Conservation (phyloP, 1,140 invertebrate genomes). For the Plectrocnemia conspersa region DNA sequence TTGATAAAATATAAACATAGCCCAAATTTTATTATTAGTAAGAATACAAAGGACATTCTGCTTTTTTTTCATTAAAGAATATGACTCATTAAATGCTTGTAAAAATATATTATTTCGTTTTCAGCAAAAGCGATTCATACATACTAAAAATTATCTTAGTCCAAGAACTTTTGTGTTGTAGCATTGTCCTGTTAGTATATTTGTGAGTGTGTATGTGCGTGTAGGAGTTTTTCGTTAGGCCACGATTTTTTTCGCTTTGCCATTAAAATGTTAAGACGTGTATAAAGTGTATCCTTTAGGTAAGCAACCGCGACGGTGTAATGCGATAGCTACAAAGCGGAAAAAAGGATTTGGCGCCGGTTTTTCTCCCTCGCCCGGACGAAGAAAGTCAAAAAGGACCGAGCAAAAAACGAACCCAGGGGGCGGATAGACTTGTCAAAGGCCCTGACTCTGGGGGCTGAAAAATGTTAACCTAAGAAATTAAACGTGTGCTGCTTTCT, state of each 20-base stretch:
- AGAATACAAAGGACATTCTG: no score
- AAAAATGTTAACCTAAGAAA: no score
- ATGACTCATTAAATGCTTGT: no score
- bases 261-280: conserved; percentile 25
- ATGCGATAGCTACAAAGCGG: conserved; percentile 21
- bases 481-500: no score
- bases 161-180: no score
- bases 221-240: background rate
- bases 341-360: conserved; percentile 23
- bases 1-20: no score
- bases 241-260: background rate
- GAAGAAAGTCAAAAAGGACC: background rate
- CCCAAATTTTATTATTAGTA: no score
- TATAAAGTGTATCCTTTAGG: conserved; percentile 21
- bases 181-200: background rate
- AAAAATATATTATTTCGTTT: no score
- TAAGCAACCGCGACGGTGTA: conserved; percentile 19
- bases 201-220: background rate
- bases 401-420: conserved; percentile 5
- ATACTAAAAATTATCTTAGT: no score
- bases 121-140: no score
- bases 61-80: no score
- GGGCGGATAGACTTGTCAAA: conserved; percentile 15
- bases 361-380: conserved; percentile 3
- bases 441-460: no score